Evolutionary conservation across 2,113 vertebrate species (phyloP).

Genomic region (Potamarius usumacintae): DNA sequence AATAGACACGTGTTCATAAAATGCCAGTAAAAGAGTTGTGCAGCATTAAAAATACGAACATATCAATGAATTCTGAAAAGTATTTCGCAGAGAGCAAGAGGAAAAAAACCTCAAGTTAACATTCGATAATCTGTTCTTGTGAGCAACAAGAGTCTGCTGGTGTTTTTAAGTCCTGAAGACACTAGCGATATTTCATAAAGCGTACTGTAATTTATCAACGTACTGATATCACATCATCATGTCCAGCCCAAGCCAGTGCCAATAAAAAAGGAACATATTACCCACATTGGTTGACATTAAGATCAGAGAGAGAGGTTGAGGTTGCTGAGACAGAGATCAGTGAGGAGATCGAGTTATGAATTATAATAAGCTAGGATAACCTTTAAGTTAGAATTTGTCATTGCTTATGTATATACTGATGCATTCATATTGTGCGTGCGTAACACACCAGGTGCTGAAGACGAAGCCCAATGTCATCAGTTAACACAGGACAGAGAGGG

Average conservation of each 20-base stretch:
- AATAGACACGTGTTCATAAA: neutral
- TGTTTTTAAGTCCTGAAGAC: neutral
- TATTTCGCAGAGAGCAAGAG: neutral
- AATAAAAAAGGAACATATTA: neutral
- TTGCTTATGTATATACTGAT: constrained; percentile 45
- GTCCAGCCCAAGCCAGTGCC: neutral
- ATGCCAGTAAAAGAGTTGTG: neutral
- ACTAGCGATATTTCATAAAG: neutral
- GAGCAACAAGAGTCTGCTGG: neutral
- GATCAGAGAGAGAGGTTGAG: neutral
- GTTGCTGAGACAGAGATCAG: neutral
- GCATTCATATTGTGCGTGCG: constrained; percentile 39
- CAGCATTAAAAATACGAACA: neutral
- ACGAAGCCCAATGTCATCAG: constrained; percentile 45
- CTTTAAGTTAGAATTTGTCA: constrained; percentile 40
- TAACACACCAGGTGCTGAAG: constrained; percentile 48
- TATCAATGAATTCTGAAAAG: neutral
- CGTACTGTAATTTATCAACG: neutral
- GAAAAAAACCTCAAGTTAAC: neutral
- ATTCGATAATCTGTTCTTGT: neutral
- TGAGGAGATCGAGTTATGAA: constrained; percentile 1
- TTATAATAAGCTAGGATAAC: constrained; percentile 31
- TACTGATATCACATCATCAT: constrained; percentile 1
- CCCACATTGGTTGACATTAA: neutral
- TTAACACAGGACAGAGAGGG: constrained; percentile 23